Conservation (phyloP, 2,113 vertebrate genomes). For the Aix galericulata region DNA sequence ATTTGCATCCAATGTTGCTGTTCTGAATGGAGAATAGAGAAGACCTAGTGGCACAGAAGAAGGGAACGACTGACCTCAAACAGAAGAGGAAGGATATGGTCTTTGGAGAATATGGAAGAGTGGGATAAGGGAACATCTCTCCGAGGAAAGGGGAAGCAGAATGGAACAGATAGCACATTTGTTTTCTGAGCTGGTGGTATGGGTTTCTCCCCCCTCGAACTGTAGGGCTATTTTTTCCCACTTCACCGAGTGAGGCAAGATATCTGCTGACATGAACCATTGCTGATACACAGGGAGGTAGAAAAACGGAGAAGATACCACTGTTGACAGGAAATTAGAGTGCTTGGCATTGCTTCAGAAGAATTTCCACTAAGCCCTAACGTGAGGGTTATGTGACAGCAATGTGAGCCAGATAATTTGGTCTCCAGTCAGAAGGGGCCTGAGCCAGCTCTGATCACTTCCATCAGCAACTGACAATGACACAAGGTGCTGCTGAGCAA, state of each 20-base stretch:
- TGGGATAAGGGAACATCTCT: background rate
- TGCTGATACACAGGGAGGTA: background rate
- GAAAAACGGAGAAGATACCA: background rate
- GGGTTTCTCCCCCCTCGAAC: background rate
- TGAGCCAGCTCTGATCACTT: background rate
- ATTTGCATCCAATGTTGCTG: background rate
- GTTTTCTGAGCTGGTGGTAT: background rate
- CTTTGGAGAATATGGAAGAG: background rate
- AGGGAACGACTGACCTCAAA: background rate
- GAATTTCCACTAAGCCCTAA: background rate
- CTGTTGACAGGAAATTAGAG: background rate
- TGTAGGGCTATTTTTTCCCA: background rate
- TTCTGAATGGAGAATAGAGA: background rate
- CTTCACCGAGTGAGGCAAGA: background rate
- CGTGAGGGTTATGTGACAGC: accelerated
- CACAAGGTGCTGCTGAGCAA: background rate
- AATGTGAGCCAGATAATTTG: background rate
- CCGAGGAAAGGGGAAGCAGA: background rate
- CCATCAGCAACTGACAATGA: background rate
- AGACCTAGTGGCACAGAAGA: background rate
- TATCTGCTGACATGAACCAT: accelerated
- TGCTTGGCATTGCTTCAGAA: background rate
- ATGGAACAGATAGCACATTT: background rate
- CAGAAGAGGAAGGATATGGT: background rate
- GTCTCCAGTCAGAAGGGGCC: background rate